Evolutionary conservation across 1,140 invertebrate genomes (phyloP).

Genomic region (Paramacrobiotus metropolitanus): DNA sequence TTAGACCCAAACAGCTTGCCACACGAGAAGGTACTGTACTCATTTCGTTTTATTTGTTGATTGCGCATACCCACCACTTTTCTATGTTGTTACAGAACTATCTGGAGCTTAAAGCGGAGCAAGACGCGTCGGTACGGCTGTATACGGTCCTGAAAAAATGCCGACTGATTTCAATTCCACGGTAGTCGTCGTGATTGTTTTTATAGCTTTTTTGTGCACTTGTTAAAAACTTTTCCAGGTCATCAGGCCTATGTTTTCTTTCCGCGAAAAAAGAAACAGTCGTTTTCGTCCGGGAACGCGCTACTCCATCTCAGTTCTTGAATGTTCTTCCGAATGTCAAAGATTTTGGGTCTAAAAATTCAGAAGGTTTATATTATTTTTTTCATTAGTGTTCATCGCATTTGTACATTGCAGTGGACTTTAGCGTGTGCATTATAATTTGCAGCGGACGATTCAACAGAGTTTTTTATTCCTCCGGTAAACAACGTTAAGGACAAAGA

Average conservation of each 20-base stretch:
- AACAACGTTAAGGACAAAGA: too few species aligned
- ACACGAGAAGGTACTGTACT: not conserved
- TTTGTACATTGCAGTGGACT: too few species aligned
- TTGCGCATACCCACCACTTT: not conserved
- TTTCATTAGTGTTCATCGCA: too few species aligned
- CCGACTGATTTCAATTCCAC: not conserved
- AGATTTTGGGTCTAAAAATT: too few species aligned
- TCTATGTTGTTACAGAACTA: not conserved
- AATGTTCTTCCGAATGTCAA: not conserved
- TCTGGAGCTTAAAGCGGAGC: not conserved
- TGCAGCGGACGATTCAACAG: not conserved
- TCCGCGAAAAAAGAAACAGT: not conserved
- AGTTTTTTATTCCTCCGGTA: too few species aligned
- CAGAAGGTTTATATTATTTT: too few species aligned
- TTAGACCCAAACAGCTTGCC: too few species aligned
- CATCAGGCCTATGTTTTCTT: not conserved
- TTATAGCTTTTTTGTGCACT: not conserved
- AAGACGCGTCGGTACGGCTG: not conserved
- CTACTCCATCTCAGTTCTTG: too few species aligned
- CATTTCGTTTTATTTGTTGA: not conserved
- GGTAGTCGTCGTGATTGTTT: not conserved
- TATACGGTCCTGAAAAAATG: conserved; percentile 1
- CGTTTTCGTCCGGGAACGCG: not conserved
- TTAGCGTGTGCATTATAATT: not conserved
- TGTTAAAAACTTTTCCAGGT: not conserved